Base-by-base conservation (phyloP, 2,113 vertebrate species). In the Rhynchomys soricoides region DNA sequence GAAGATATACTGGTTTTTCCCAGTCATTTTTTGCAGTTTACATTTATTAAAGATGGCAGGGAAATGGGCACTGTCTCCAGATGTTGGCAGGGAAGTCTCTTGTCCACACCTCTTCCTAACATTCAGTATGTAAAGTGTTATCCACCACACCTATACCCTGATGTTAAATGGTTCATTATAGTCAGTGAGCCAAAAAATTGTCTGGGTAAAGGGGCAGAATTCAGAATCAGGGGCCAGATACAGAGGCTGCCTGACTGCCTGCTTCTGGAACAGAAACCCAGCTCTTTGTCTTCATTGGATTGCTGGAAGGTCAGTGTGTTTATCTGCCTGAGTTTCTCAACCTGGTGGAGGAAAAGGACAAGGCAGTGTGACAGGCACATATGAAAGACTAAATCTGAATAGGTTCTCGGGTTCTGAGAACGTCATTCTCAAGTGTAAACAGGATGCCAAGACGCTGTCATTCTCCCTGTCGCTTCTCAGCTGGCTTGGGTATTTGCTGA, bases 1-100 rank as follows among this genome's bases (percentile, higher is more conserved):
- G 70, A 57, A 79, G 83, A 40, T 86, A 52, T 89, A 62, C 90
- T 93, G 85, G 71, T 90, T 97, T n/a, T 92, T 95, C 75, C 92
- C 79, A 85, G 45, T 31, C 59, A 74, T 57, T 91, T 93, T 89
- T 34, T 94, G 19, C 8, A 24, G 95, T 94, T 92, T 85, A 70
- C 85, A 50, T 93, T 89, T 74, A 95, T 86, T 91, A 75, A 94
- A 82, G 91, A 92, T 78, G 89, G 1, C 52, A 81, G 57, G 31
- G 74, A 93, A 97, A 77, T 75, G 16, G 77, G 83, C 81, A 85
- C 24, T 86, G 34, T 34, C 88, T 40, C 59, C 90, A 70, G 40
- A 78, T 34, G 90, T 88, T 57, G 6, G 45, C 78, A 89, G 31
- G 22, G 24, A 73, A 70, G 48, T 92, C 86, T 86, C 59, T 86